Evolutionary conservation across 2,888 invertebrate species (phyloP), one percentile per base, ranked within the genome.

Genomic region (Cerastis rubricosa): DNA sequence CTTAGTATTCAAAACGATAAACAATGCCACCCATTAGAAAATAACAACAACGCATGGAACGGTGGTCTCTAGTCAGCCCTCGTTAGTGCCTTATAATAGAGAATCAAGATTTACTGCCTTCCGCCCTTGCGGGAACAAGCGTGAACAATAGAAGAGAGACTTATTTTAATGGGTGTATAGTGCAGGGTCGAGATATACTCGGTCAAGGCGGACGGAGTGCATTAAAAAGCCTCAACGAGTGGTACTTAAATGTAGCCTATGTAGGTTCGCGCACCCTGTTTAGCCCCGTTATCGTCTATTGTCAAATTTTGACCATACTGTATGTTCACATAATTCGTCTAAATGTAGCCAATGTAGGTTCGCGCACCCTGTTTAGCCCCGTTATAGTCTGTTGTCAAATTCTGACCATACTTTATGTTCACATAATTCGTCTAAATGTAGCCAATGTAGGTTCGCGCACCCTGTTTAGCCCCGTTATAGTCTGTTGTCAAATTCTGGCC

Each of bases 181-280:
- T 90, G 91, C 93, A 91, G 90, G 93, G 93, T 90, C 92, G 87
- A 72, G 74, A 70, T 71, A 87, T 88, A 90, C 87, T 90, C 90
- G 93, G 93, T 93, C 94, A 94, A 94, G 94, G 94, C 86, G 83
- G 76, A 76, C 71, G n/a, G n/a, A 74, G n/a, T 63, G 40, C n/a
- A 35, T 19, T 54, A 54, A 80, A 47, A 66, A 54, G 19, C 9
- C 11, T 49, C 40, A 14, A 40, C 14, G 12, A 47, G 29, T 64
- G n/a, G 35, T 70, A 29, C 6, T 54, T 54, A 19, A n/a, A n/a
- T n/a, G n/a, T n/a, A n/a, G n/a, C n/a, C n/a, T n/a, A n/a, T n/a
- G n/a, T n/a, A n/a, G n/a, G n/a, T n/a, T n/a, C n/a, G n/a, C n/a
- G n/a, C n/a, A n/a, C n/a, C n/a, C n/a, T n/a, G n/a, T n/a, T n/a